Evolutionary conservation across 2,113 vertebrate species (phyloP).

Genomic region (Cryptoleucopteryx plumbea): DNA sequence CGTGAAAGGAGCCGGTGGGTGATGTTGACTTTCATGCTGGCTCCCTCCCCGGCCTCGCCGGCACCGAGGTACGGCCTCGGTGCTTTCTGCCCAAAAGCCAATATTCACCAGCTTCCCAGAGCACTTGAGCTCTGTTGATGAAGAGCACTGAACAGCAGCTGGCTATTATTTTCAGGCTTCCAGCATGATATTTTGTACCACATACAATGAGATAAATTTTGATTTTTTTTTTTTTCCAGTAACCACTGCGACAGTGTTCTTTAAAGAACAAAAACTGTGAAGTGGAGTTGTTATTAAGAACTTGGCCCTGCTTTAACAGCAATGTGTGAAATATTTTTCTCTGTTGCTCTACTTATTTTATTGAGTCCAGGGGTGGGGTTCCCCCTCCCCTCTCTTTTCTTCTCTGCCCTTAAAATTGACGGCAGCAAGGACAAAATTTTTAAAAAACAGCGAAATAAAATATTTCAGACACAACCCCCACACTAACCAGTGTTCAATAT

Average conservation of each 20-base stretch:
- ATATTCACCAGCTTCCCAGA: not conserved
- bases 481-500: slow-evolving; percentile 9
- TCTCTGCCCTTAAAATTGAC: not conserved
- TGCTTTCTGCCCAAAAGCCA: not conserved
- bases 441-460: not conserved
- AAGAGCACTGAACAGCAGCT: slow-evolving; percentile 27
- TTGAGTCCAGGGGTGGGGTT: not conserved
- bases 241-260: not conserved
- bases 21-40: not conserved
- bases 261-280: slow-evolving; percentile 6
- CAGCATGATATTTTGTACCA: not conserved
- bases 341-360: not conserved
- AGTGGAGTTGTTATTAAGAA: not conserved
- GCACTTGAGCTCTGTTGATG: not conserved
- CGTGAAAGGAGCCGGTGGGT: not conserved
- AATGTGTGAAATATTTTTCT: not conserved
- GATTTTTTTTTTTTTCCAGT: not conserved
- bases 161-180: slow-evolving; percentile 18
- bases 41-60: not conserved
- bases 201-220: slow-evolving; percentile 5
- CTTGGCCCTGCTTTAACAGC: not conserved
- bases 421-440: not conserved
- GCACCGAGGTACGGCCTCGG: not conserved
- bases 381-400: not conserved
- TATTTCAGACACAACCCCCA: not conserved